Conservation (phyloP, 2,888 invertebrate genomes). For the Perizoma flavofasciatum region DNA sequence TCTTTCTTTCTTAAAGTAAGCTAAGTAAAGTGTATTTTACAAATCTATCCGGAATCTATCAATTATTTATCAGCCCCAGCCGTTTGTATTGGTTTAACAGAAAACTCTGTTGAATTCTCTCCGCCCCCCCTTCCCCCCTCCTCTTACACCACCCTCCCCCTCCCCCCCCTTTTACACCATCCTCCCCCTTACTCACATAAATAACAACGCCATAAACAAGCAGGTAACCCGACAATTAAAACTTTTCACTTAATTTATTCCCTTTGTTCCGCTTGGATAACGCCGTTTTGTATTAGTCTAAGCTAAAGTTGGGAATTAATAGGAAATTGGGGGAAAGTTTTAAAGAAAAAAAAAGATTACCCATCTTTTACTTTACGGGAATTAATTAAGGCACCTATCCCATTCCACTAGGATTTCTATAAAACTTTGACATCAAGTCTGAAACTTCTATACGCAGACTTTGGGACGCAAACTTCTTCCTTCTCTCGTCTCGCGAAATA, state of each 20-base stretch:
- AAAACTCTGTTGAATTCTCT: conserved; percentile 14
- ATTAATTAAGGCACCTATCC: too few relatives aligned
- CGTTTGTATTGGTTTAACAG: conserved; percentile 28
- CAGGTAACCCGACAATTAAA: conserved; percentile 37
- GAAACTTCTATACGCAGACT: too few relatives aligned
- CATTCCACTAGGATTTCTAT: too few relatives aligned
- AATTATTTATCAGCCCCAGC: conserved; percentile 9
- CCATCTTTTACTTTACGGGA: too few relatives aligned
- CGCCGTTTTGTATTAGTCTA: conserved; percentile 16
- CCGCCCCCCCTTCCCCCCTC: neutral
- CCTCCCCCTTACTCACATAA: conserved; percentile 26
- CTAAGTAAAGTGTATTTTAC: too few relatives aligned
- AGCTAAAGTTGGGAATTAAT: conserved; percentile 20
- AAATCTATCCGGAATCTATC: too few relatives aligned
- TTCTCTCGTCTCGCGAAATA: too few relatives aligned
- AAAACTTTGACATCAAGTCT: too few relatives aligned
- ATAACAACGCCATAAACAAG: conserved; percentile 29
- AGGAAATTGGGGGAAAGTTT: conserved; percentile 19
- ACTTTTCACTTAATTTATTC: conserved; percentile 35
- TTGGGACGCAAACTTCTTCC: too few relatives aligned
- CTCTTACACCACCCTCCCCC: conserved; percentile 3
- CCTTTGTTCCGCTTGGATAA: conserved; percentile 16
- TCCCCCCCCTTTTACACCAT: too few relatives aligned
- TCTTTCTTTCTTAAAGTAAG: too few relatives aligned
- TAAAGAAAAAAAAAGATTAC: too few relatives aligned